A percentile compares a stretch with the other conserved stretches of the same genome.
Evolutionary conservation across 2,113 vertebrate genomes (phyloP).

Genomic region (Pelodiscus sinensis): DNA sequence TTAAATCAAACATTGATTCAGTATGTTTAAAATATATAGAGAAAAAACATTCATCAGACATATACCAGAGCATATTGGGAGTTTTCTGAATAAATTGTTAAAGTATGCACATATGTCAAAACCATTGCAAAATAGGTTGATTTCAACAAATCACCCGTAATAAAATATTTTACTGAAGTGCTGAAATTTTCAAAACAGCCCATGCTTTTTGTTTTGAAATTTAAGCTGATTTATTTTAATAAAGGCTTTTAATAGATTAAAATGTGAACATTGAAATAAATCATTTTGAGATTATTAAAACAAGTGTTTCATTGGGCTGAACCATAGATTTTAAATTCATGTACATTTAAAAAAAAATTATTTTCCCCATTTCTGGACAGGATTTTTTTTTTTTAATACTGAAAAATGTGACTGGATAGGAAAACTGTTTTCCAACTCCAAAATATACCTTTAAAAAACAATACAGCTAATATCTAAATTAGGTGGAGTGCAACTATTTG

Average conservation of each 20-base stretch:
- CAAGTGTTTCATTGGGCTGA: not conserved
- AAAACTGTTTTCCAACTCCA: not conserved
- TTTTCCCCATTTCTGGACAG: not conserved
- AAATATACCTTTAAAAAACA: not conserved
- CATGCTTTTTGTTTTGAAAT: not conserved
- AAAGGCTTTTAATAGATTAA: not conserved
- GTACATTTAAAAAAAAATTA: no score
- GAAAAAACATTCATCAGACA: not conserved
- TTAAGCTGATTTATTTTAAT: not conserved
- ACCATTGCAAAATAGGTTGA: not conserved
- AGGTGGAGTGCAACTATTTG: not conserved
- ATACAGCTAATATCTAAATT: not conserved
- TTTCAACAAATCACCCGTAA: not conserved
- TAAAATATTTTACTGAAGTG: not conserved
- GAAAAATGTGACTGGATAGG: not conserved
- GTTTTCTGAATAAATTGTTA: not conserved
- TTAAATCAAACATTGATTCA: conserved; percentile 4
- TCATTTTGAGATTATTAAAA: not conserved
- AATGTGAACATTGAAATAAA: not conserved
- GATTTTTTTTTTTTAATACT: not conserved
- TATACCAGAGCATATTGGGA: not conserved
- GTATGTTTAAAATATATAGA: not conserved
- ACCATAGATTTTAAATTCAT: not conserved
- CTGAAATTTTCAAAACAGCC: not conserved
- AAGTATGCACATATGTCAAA: no score